Evolutionary conservation across 2,888 invertebrate species (phyloP), one percentile per base, ranked within the genome.

Genomic region (Drosophila neutralis): DNA sequence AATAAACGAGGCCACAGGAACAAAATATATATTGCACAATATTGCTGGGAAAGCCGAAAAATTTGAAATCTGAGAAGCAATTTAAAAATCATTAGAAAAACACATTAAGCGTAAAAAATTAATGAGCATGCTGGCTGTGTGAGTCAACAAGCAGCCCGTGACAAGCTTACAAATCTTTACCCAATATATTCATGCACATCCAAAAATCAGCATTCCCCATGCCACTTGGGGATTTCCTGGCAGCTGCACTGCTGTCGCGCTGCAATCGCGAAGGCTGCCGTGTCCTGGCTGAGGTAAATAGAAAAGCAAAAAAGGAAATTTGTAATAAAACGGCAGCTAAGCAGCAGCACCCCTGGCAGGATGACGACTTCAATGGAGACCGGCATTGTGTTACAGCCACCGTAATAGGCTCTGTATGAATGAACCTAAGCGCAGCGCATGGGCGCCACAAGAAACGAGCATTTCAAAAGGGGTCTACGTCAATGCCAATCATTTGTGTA

Each of bases 41-140:
- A 45, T 24, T 24, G 15, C 45, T 24, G 21, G 15, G 24, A 71
- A 49, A 58, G 53, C 59, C 52, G 29, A 83, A 60, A 73, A 56
- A 59, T 66, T 42, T 76, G 85, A 90, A 86, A 90, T 82, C 80
- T 62, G 85, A 86, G 90, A 86, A 75, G 84, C 89, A 90, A 87
- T 90, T 87, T 90, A 82, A 80, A 90, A 87, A 90, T 82, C 87
- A 87, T 87, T 87, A 87, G 82, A 77, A 76, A 74, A 79, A 71
- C 82, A 90, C 89, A 90, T 90, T 80, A 89, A 90, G 89, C 87
- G 85, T 89, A 87, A 74, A 76, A 87, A 90, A 90, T 90, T 87
- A 87, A 87, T 87, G 87, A 87, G 90, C 90, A 82, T 65, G 82
- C 73, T 89, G 79, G 73, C 49, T 27, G 49, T 27, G 27, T 27